Conservation (phyloP, 2,888 invertebrate genomes). For the Malachius bipustulatus region DNA sequence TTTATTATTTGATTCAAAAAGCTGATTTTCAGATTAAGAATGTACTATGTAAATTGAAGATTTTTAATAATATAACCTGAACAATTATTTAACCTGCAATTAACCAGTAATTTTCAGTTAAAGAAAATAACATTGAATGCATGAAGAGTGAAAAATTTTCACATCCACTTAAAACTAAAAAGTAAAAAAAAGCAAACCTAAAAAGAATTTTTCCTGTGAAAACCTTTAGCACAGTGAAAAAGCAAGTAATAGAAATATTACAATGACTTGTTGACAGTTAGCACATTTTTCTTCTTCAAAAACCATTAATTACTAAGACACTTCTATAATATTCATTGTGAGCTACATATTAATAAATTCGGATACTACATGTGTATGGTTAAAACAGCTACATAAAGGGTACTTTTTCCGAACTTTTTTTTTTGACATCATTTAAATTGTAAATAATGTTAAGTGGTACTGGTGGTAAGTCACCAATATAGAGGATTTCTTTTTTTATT, state of each 20-base stretch:
- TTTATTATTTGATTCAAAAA: constrained; percentile 19
- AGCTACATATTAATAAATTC: constrained; percentile 26
- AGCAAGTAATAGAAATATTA: constrained; percentile 21
- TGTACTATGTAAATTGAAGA: neutral
- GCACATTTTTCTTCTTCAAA: constrained; percentile 19
- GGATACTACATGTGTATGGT: constrained; percentile 23
- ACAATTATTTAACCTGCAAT: no score
- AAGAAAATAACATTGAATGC: no score
- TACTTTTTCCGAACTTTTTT: constrained; percentile 10
- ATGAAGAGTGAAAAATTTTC: neutral
- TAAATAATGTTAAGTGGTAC: constrained; percentile 14
- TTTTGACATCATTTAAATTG: constrained; percentile 18
- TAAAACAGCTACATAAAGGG: constrained; percentile 25
- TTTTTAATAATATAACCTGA: no score
- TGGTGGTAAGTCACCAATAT: constrained; percentile 7
- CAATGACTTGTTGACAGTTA: constrained; percentile 24
- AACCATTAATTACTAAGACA: constrained; percentile 22
- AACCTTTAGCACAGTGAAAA: constrained; percentile 13
- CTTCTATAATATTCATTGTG: constrained; percentile 25
- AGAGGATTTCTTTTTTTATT: constrained; percentile 4
- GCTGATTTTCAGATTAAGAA: constrained; percentile 10
- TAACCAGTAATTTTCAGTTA: no score
- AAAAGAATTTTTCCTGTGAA: constrained; percentile 17
- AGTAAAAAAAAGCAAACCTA: constrained; percentile 16
- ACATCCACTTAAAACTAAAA: constrained; percentile 24